Base-by-base conservation (phyloP, 2,797 vertebrate species). In the Falco berigora region DNA sequence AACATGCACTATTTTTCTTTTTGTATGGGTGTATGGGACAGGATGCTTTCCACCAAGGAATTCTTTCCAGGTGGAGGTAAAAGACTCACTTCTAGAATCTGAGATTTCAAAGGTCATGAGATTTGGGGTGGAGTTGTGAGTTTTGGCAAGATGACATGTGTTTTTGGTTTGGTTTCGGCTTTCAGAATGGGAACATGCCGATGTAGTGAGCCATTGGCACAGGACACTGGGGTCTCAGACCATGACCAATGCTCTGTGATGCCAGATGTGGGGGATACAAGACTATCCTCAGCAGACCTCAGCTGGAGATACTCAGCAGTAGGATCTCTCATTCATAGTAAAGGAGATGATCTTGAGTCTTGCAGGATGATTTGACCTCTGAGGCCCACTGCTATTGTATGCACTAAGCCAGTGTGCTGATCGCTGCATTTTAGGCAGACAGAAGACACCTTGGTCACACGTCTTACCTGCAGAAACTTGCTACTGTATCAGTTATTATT, bases 91-190 rank as follows among this genome's bases (percentile, higher is more conserved):
- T 71, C 63, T 68, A 40, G 52, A 52, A 61, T 46, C 36, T 87
- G 88, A 63, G 47, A 47, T 55, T 66, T 42, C 72, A 83, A 66
- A 95, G 58, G 38, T 91, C 75, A 34, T 91, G 88, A 88, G 86
- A 61, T 71, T 10, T 52, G 52, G 75, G 74, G 75, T 34, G 62
- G 58, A 68, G 34, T 5, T 74, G 56, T 61, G 77, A 80, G 61
- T 85, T 77, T 87, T 95, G 93, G 92, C 86, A 80, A 74, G 61
- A 20, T 5, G 32, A 59, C 34, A 40, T 17, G 3, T 27, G 88
- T 15, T 85, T 93, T 77, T 68, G 49, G 74, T 91, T 87, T 96
- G 84, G 68, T 89, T 93, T 94, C 69, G 86, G 24, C 63, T 90
- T 87, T 93, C 61, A 74, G 71, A 73, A 74, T 0, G 15, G 73